Conservation (phyloP, 2,888 invertebrate species). For the Polydesmus complanatus region DNA sequence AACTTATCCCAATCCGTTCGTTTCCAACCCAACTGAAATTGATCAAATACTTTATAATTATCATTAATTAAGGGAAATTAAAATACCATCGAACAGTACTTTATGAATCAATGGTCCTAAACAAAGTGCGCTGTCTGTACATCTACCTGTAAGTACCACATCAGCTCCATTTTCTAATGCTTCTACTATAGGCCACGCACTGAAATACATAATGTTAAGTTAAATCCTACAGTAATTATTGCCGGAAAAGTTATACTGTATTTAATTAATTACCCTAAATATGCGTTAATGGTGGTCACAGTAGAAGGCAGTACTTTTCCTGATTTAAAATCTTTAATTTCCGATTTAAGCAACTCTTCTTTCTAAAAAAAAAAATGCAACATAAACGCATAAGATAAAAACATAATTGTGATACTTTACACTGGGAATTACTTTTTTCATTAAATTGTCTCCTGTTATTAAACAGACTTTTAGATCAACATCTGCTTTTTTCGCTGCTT, state of each 20-base stretch:
- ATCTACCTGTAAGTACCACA: constrained; percentile 39
- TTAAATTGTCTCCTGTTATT: constrained; percentile 36
- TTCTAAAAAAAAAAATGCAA: constrained; percentile 22
- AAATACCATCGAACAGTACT: constrained; percentile 23
- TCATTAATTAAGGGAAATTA: not conserved
- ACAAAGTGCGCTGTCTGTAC: constrained; percentile 38
- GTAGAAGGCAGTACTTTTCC: constrained; percentile 27
- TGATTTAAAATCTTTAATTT: constrained; percentile 28
- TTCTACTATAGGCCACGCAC: constrained; percentile 35
- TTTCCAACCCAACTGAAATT: constrained; percentile 33
- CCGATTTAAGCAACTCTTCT: constrained; percentile 23
- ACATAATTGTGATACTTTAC: not conserved
- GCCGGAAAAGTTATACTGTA: not conserved
- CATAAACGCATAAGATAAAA: not conserved
- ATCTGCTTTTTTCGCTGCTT: constrained; percentile 29
- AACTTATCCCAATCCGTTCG: constrained; percentile 32
- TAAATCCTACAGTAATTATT: not conserved
- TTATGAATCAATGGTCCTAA: constrained; percentile 35
- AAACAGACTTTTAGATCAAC: constrained; percentile 35
- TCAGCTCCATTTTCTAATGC: constrained; percentile 38
- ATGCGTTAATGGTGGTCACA: constrained; percentile 36
- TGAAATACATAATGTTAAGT: constrained; percentile 19
- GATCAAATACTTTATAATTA: not conserved
- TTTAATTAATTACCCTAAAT: constrained; percentile 32
- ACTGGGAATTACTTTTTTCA: constrained; percentile 25